A percentile compares a stretch with the other conserved stretches of the same genome.
Conservation (phyloP, 2,797 vertebrate species). For the Chaetodon trifasciatus region DNA sequence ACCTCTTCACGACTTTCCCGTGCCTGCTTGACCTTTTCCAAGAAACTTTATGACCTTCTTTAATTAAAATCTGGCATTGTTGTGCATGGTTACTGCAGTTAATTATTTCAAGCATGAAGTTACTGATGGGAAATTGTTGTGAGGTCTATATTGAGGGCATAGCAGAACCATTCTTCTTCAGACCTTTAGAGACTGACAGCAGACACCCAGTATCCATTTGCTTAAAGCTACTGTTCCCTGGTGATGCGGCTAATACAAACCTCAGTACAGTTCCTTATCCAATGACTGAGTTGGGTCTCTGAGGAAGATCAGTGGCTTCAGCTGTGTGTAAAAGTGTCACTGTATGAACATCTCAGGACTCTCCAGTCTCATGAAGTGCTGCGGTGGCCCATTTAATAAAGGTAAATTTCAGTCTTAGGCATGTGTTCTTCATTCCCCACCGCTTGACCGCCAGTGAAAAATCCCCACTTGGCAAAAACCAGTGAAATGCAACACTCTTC, state of each 20-base stretch:
- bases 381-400: constrained; percentile 74
- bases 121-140: constrained; percentile 66
- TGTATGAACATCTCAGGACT: constrained; percentile 56
- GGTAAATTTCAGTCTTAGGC: constrained; percentile 73
- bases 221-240: constrained; percentile 56
- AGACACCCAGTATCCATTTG: constrained; percentile 48
- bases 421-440: constrained; percentile 76
- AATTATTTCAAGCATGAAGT: constrained; percentile 71
- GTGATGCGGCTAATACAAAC: constrained; percentile 60
- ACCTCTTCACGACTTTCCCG: constrained; percentile 57
- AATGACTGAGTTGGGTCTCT: constrained; percentile 39
- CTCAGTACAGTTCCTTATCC: constrained; percentile 45
- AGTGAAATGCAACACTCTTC: constrained; percentile 76
- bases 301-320: constrained; percentile 42
- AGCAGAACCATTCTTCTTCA: constrained; percentile 50
- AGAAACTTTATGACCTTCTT: constrained; percentile 79
- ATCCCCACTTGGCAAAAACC: constrained; percentile 70
- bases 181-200: constrained; percentile 54
- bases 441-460: constrained; percentile 61
- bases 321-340: constrained; percentile 64
- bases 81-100: constrained; percentile 65
- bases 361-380: constrained; percentile 61
- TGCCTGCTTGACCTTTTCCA: constrained; percentile 78
- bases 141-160: constrained; percentile 62
- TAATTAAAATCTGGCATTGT: constrained; percentile 82